These are phyloP conservation scores for Megaceryle alcyon DNA, from an alignment of 2,797 vertebrate species.

Conservation along the genomic window DNA sequence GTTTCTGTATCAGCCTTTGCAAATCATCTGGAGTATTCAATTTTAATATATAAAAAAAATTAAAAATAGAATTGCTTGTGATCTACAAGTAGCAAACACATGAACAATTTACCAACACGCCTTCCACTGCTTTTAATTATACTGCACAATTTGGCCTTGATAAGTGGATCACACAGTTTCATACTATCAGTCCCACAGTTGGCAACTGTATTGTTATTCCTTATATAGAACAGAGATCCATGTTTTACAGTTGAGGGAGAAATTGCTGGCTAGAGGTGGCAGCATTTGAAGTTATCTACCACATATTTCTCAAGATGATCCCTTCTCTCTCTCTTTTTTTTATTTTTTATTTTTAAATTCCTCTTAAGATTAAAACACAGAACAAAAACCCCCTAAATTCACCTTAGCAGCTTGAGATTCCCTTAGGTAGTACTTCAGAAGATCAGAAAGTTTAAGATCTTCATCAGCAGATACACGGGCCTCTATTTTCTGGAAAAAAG, in stretches of 20 bases:
- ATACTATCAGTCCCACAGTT: not conserved
- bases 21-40: not conserved
- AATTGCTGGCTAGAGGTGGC: not conserved
- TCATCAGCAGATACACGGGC: slow-evolving; percentile 96
- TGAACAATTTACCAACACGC: not conserved
- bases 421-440: slow-evolving; percentile 96
- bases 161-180: not conserved
- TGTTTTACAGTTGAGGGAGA: not conserved
- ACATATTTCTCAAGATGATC: not conserved
- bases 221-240: not conserved
- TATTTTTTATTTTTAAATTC: no score
- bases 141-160: not conserved
- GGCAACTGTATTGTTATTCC: not conserved
- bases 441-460: slow-evolving; percentile 96
- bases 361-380: not conserved
- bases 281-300: not conserved
- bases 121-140: not conserved
- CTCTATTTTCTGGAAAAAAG: slow-evolving; percentile 91
- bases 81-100: not conserved
- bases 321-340: not conserved
- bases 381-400: slow-evolving; percentile 15
- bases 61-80: not conserved
- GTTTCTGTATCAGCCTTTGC: not conserved
- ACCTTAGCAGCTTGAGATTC: slow-evolving; percentile 99
- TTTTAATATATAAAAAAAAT: rapidly evolving